Percentiles rank a stretch among this genome's conserved stretches.
Conservation (phyloP, 2,797 vertebrate species). For the Sylvilagus floridanus region DNA sequence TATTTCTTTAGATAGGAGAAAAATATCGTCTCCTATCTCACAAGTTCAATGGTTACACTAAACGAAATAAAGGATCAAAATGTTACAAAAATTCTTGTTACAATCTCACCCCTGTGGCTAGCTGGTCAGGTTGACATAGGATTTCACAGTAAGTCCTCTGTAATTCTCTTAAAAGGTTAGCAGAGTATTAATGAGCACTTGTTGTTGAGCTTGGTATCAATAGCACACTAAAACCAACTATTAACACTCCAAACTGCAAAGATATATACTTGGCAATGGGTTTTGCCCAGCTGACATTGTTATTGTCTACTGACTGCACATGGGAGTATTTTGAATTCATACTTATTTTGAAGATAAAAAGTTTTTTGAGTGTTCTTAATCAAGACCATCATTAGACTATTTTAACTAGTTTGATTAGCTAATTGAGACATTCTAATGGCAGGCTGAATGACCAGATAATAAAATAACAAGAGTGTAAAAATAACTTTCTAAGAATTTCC, state of each 20-base stretch:
- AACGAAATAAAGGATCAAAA: constrained; percentile 44
- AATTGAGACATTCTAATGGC: not conserved
- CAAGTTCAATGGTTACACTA: not conserved
- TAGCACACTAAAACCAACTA: constrained; percentile 23
- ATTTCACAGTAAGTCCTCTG: not conserved
- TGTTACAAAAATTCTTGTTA: not conserved
- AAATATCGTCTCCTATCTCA: not conserved
- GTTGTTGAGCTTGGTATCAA: constrained; percentile 47
- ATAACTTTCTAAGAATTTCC: constrained; percentile 18
- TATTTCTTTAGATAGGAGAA: not conserved
- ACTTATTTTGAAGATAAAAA: constrained; percentile 17
- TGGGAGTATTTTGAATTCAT: constrained; percentile 21
- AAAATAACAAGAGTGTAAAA: constrained; percentile 25
- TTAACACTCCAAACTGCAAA: constrained; percentile 34
- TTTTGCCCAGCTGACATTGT: constrained; percentile 49
- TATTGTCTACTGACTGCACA: constrained; percentile 53
- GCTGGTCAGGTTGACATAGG: not conserved
- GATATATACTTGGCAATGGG: not conserved
- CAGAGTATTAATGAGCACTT: constrained; percentile 34
- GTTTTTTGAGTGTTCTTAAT: constrained; percentile 42
- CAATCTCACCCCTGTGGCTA: constrained; percentile 17
- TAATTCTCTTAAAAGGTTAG: constrained; percentile 42
- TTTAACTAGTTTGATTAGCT: constrained; percentile 53
- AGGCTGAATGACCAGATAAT: not conserved
- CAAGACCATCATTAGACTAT: constrained; percentile 36